Evolutionary conservation across 2,888 invertebrate species (phyloP).

Genomic region (Seladonia tumulorum): DNA sequence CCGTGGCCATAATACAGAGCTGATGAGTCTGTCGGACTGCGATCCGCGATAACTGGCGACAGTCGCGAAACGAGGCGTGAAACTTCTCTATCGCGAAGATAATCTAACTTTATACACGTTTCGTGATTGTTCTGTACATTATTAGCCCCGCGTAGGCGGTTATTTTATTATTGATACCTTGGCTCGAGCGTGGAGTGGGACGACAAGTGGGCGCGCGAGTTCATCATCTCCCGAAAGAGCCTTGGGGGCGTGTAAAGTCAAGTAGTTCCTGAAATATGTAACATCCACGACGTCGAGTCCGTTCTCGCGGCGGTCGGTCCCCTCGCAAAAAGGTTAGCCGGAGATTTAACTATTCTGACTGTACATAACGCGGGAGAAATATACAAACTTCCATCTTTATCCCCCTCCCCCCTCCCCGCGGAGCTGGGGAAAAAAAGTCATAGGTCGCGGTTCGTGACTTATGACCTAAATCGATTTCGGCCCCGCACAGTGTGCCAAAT

Average conservation of each 20-base stretch:
- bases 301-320: slow-evolving; percentile 27
- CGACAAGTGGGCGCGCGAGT: slow-evolving; percentile 53
- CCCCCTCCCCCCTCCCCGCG: not conserved
- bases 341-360: slow-evolving; percentile 49
- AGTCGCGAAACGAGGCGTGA: slow-evolving; percentile 37
- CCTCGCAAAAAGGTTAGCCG: slow-evolving; percentile 4
- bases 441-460: not conserved
- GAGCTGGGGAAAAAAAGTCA: not conserved
- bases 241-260: slow-evolving; percentile 48
- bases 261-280: slow-evolving; percentile 66
- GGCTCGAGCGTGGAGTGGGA: not conserved
- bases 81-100: slow-evolving; percentile 55
- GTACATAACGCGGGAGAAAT: not conserved
- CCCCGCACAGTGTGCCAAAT: too few species aligned
- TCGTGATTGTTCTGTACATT: slow-evolving; percentile 68
- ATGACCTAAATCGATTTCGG: slow-evolving; percentile 10
- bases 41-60: slow-evolving; percentile 38
- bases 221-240: slow-evolving; percentile 64
- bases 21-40: slow-evolving; percentile 24
- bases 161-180: slow-evolving; percentile 71
- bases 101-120: slow-evolving; percentile 66
- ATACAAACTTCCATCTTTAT: slow-evolving; percentile 7
- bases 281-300: slow-evolving; percentile 37
- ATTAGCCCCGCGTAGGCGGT: slow-evolving; percentile 59
- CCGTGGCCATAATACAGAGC: not conserved